phyloP scores from a whole-genome alignment of 2,113 vertebrate genomes.

The Nematolebias whitei region DNA sequence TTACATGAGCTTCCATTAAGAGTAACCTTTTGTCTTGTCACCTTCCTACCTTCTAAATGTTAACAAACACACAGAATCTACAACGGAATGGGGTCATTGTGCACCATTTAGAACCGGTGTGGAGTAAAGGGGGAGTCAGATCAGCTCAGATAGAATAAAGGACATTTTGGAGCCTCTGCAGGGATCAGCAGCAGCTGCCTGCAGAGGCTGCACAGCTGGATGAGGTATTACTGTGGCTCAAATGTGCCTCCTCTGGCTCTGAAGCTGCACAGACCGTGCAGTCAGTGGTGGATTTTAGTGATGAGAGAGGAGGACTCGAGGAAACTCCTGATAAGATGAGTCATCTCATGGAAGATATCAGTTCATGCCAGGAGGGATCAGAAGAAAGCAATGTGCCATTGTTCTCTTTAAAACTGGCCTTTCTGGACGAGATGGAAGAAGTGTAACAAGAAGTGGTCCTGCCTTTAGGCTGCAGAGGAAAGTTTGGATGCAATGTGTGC shows the following conservation, averaged over 20 bases:
- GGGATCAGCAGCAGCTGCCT: conserved; percentile 41
- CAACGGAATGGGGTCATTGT: not conserved
- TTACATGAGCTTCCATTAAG: not conserved
- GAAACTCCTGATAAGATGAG: conserved; percentile 26
- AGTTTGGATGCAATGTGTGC: conserved; percentile 6
- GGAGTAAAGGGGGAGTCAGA: not conserved
- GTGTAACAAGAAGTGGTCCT: conserved; percentile 30
- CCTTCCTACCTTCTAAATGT: too few species aligned
- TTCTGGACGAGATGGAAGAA: conserved; percentile 29
- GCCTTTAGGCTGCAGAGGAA: conserved; percentile 29
- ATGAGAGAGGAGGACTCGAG: conserved; percentile 21
- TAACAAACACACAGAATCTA: too few species aligned
- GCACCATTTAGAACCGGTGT: not conserved
- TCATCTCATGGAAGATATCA: conserved; percentile 34
- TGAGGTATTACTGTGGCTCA: conserved; percentile 6
- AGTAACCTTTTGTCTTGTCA: not conserved
- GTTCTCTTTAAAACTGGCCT: conserved; percentile 29
- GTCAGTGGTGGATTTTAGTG: conserved; percentile 22
- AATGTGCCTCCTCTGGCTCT: conserved; percentile 24
- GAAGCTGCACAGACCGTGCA: conserved; percentile 33
- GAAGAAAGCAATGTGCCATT: conserved; percentile 19
- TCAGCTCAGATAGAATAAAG: conserved; percentile 12
- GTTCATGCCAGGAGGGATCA: conserved; percentile 38
- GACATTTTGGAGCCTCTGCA: conserved; percentile 13
- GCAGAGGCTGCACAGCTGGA: conserved; percentile 56